These are phyloP conservation scores for Cervus canadensis DNA, from an alignment of 2,113 vertebrate species.

Conservation along the genomic window DNA sequence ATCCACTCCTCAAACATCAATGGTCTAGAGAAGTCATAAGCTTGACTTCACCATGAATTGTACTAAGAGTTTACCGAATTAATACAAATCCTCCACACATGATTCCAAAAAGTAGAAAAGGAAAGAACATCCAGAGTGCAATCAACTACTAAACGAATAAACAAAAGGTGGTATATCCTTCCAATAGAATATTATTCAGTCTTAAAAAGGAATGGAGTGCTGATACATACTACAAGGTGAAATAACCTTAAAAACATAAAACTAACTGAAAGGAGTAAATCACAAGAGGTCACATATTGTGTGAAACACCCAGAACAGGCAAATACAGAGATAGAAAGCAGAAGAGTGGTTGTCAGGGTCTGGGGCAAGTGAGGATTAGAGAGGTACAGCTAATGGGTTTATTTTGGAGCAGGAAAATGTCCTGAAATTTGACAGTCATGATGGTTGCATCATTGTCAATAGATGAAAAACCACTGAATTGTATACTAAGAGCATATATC, in stretches of 20 bases:
- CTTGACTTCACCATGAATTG: background rate
- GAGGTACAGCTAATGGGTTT: background rate
- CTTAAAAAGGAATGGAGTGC: background rate
- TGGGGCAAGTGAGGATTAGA: too few species aligned
- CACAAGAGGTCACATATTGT: background rate
- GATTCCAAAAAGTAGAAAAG: background rate
- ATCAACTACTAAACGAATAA: background rate
- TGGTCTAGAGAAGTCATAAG: background rate
- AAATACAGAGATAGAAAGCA: background rate
- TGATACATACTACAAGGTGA: background rate
- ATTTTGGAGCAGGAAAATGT: background rate
- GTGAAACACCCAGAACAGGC: background rate
- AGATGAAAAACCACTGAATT: background rate
- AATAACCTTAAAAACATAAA: background rate
- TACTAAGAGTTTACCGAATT: background rate
- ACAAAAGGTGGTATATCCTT: background rate
- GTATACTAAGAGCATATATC: background rate
- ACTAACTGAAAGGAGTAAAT: background rate
- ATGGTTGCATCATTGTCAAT: background rate
- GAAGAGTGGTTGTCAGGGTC: background rate
- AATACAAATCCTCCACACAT: background rate
- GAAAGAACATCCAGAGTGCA: background rate
- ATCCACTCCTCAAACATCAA: background rate
- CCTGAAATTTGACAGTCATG: background rate
- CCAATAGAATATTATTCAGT: background rate